phyloP scores from a whole-genome alignment of 2,113 vertebrate species.

The Empidonax traillii region DNA sequence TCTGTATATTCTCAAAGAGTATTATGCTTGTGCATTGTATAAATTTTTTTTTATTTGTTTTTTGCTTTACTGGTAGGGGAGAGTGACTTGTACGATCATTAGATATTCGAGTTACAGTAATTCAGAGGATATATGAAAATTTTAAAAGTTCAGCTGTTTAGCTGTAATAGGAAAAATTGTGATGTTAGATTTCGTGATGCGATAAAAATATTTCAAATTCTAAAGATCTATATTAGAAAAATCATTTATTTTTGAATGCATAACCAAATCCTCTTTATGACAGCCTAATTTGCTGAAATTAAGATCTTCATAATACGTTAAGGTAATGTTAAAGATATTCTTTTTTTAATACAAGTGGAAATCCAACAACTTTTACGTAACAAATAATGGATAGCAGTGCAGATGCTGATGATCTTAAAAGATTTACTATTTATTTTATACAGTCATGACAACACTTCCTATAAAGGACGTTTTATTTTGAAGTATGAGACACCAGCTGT shows the following conservation, averaged over 20 bases:
- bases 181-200: background rate
- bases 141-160: background rate
- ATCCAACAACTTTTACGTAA: slow-evolving; percentile 16
- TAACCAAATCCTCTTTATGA: background rate
- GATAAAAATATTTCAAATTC: background rate
- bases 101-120: background rate
- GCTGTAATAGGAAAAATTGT: background rate
- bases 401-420: slow-evolving; percentile 9
- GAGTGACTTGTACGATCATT: background rate
- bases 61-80: background rate
- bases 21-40: background rate
- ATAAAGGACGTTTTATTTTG: slow-evolving; percentile 27
- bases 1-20: background rate
- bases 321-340: background rate
- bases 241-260: background rate
- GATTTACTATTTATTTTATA: slow-evolving; percentile 43
- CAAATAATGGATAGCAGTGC: slow-evolving; percentile 5
- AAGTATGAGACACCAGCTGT: slow-evolving; percentile 3
- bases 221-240: background rate
- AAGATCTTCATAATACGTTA: background rate
- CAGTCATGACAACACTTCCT: background rate
- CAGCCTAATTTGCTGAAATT: slow-evolving; percentile 8
- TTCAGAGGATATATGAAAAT: background rate
- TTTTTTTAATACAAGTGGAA: slow-evolving; percentile 18
- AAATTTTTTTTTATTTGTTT: background rate